phyloP scores from a whole-genome alignment of 2,797 vertebrate genomes.

The Bryconaethiops microstoma region DNA sequence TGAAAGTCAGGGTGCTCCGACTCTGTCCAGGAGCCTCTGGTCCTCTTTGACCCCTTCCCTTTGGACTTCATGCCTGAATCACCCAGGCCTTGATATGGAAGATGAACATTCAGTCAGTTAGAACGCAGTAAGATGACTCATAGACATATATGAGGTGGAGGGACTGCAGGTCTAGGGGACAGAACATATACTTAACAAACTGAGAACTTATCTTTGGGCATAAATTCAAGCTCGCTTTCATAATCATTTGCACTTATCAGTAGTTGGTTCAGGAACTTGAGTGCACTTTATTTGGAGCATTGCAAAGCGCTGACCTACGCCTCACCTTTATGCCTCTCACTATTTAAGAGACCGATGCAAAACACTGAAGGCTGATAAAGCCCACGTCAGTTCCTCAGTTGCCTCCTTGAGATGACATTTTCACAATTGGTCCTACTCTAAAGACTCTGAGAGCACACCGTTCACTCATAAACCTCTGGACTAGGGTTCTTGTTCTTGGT shows the following conservation, averaged over 20 bases:
- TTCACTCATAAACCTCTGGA: not conserved
- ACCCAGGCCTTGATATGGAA: constrained; percentile 51
- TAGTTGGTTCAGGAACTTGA: not conserved
- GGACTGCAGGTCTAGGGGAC: not conserved
- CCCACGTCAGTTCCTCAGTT: not conserved
- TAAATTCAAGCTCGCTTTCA: not conserved
- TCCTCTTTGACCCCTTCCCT: constrained; percentile 80
- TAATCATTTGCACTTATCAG: not conserved
- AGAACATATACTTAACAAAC: not conserved
- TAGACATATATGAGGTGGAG: no score
- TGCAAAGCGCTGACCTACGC: not conserved
- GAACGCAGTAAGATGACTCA: not conserved
- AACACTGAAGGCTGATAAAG: not conserved
- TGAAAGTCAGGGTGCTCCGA: constrained; percentile 76
- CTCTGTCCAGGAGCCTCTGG: constrained; percentile 72
- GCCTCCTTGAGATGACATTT: not conserved
- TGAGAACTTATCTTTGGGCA: not conserved
- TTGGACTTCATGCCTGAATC: constrained; percentile 89
- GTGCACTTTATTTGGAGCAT: not conserved
- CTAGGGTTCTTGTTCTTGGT: not conserved
- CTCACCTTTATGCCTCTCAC: not conserved
- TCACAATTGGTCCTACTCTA: not conserved
- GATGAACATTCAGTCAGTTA: not conserved
- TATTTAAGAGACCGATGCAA: not conserved
- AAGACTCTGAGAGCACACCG: not conserved